Conservation (phyloP, 2,797 vertebrate species). For the Atherinosoma microstoma region DNA sequence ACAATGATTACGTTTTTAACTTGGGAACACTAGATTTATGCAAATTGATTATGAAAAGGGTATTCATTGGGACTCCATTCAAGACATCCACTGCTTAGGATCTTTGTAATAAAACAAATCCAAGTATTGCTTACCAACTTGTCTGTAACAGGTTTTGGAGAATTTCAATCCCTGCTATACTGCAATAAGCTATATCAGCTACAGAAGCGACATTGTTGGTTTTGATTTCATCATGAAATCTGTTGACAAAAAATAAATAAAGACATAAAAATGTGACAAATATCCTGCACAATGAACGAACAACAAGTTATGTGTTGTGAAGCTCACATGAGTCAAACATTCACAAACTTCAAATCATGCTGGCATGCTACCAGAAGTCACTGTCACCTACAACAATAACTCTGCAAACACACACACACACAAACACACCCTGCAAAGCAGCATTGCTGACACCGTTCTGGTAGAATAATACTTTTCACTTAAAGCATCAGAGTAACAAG, state of each 20-base stretch:
- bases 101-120: background rate
- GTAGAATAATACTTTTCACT: background rate
- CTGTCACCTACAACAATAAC: background rate
- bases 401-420: slow-evolving; percentile 1
- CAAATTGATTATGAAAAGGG: too few relatives aligned
- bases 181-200: background rate
- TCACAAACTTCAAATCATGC: slow-evolving; percentile 37
- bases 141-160: background rate
- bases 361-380: slow-evolving; percentile 42
- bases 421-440: slow-evolving; percentile 5
- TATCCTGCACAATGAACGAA: background rate
- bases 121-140: background rate
- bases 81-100: background rate
- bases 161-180: too few relatives aligned
- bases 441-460: background rate
- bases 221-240: slow-evolving; percentile 16
- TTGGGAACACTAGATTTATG: too few relatives aligned
- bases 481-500: background rate
- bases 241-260: background rate
- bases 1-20: too few relatives aligned
- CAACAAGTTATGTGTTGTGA: slow-evolving; percentile 14
- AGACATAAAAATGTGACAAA: background rate
- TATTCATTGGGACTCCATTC: background rate
- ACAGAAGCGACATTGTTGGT: background rate
- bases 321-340: background rate